phyloP scores from a whole-genome alignment of 2,797 vertebrate genomes.

The Ceryle rudis region DNA sequence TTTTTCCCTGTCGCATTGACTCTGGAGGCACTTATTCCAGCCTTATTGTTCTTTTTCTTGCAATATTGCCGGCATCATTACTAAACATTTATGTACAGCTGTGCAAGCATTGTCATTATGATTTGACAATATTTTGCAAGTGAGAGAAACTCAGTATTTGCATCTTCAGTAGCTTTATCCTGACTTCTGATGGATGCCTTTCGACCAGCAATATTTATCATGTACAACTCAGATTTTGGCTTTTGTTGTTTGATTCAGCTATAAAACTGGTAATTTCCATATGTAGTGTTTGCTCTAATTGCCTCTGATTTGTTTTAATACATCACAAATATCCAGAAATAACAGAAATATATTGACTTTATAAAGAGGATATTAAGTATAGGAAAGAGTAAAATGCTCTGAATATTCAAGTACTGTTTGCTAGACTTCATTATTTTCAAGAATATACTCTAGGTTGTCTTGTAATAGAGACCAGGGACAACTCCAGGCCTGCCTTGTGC shows the following conservation, averaged over 20 bases:
- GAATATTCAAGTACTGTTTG: not conserved
- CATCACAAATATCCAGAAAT: not conserved
- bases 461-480: not conserved
- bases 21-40: not conserved
- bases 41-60: not conserved
- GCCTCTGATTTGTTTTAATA: not conserved
- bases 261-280: not conserved
- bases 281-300: not conserved
- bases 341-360: not conserved
- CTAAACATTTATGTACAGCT: slow-evolving; percentile 37
- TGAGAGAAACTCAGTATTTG: not conserved
- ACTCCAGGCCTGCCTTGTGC: not conserved
- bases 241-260: not conserved
- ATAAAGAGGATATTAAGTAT: not conserved
- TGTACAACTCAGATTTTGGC: not conserved
- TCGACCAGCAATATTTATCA: not conserved
- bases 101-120: not conserved
- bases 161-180: not conserved
- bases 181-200: not conserved
- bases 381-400: not conserved
- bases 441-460: not conserved
- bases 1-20: not conserved
- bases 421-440: not conserved
- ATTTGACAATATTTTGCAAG: slow-evolving; percentile 31
- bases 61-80: not conserved